Percentiles rank a stretch among this genome's conserved stretches.
Evolutionary conservation across 2,113 vertebrate genomes (phyloP).

Genomic region (Typhlomys cinereus): DNA sequence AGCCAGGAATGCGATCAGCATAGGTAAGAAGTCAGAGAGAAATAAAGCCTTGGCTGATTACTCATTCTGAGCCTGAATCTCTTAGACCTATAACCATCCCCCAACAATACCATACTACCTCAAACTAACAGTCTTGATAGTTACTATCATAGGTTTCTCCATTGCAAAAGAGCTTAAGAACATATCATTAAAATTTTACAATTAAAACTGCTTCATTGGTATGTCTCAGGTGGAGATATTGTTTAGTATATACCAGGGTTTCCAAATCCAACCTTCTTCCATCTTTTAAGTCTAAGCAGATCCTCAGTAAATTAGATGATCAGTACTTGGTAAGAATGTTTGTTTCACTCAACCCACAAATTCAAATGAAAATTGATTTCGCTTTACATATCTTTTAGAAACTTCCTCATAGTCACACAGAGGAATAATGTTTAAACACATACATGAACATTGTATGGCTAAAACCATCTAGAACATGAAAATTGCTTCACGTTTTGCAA

Average conservation of each 20-base stretch:
- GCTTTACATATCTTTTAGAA: neutral
- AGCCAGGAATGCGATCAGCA: neutral
- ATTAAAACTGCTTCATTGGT: too few relatives aligned
- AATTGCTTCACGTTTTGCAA: neutral
- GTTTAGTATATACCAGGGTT: neutral
- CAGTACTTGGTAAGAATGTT: neutral
- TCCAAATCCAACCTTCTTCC: neutral
- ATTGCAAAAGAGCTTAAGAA: too few relatives aligned
- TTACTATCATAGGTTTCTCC: too few relatives aligned
- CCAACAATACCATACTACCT: too few relatives aligned
- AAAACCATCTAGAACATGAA: neutral
- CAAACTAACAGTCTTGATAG: too few relatives aligned
- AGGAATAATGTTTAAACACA: neutral
- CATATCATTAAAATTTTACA: too few relatives aligned
- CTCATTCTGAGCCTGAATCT: neutral
- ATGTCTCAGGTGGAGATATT: too few relatives aligned
- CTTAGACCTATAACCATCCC: too few relatives aligned
- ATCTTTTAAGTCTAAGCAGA: neutral
- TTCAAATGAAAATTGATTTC: neutral
- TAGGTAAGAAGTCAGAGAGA: neutral
- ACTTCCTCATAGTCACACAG: neutral
- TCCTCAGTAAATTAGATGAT: neutral
- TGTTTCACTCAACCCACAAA: neutral
- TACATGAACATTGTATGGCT: neutral
- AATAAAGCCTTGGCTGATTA: neutral